Conservation (phyloP, 30 jellyfish, hydroid and myxozoan species). For the Chrysaora quinquecirrha region DNA sequence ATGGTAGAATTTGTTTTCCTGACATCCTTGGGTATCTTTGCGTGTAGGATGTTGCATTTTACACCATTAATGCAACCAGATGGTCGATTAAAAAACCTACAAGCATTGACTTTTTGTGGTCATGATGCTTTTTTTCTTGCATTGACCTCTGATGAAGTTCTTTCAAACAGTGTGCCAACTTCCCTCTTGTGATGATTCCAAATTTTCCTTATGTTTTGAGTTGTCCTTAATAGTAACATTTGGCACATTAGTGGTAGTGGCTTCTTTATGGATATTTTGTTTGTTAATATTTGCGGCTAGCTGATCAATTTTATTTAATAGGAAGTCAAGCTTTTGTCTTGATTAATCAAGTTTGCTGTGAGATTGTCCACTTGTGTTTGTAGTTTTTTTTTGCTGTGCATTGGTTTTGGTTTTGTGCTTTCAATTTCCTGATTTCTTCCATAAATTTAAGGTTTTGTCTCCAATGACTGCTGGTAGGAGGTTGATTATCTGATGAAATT, state of each 20-base stretch:
- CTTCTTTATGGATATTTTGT: slow-evolving; percentile 7
- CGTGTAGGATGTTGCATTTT: slow-evolving; percentile 11
- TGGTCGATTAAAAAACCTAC: slow-evolving; percentile 16
- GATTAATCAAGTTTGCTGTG: not conserved
- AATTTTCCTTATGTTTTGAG: slow-evolving; percentile 9
- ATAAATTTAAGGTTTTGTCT: not conserved
- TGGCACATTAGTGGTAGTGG: not conserved
- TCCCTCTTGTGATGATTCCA: not conserved
- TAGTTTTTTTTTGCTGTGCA: not conserved
- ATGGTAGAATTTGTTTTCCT: slow-evolving; percentile 7
- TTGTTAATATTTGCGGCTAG: too few species aligned
- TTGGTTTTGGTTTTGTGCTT: not conserved
- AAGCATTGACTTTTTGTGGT: too few species aligned
- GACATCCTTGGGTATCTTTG: not conserved
- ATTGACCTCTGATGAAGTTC: not conserved
- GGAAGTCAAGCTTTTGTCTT: not conserved
- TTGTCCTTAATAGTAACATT: not conserved
- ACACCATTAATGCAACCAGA: slow-evolving; percentile 25
- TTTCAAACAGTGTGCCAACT: not conserved
- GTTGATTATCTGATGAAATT: not conserved
- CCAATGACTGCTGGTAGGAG: not conserved
- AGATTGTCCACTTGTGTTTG: not conserved
- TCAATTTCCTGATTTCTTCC: too few species aligned
- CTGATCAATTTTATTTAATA: not conserved
- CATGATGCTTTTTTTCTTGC: not conserved